phyloP scores from a whole-genome alignment of 2,113 vertebrate species.

The Petromus typicus region DNA sequence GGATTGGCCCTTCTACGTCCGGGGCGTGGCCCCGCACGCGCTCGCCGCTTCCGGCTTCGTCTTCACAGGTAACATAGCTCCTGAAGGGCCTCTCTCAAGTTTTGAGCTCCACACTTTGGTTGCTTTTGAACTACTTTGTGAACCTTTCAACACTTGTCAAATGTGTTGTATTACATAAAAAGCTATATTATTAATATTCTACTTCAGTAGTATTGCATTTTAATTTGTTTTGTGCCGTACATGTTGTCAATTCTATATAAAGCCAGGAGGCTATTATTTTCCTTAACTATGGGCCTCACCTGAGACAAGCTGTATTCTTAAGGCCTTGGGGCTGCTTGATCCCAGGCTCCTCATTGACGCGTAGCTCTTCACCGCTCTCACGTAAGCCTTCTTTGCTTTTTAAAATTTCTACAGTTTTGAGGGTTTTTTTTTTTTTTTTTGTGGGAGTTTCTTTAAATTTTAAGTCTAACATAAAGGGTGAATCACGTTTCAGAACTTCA shows the following conservation, averaged over 20 bases:
- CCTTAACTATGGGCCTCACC: neutral
- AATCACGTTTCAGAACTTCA: neutral
- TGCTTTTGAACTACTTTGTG: neutral
- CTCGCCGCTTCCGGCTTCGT: slow-evolving; percentile 54
- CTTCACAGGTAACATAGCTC: slow-evolving; percentile 61
- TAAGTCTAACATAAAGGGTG: neutral
- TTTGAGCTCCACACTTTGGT: neutral
- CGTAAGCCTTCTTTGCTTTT: neutral
- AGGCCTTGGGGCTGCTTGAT: neutral
- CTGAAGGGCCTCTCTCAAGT: neutral
- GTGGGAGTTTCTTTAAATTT: neutral
- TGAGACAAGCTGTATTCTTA: neutral
- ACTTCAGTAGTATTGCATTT: neutral
- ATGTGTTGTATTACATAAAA: neutral
- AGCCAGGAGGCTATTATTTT: neutral
- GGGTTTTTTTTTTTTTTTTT: neutral
- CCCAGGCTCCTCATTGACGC: neutral
- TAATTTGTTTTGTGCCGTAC: neutral
- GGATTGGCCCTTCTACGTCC: slow-evolving; percentile 65
- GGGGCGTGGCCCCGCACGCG: neutral
- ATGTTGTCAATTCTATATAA: neutral
- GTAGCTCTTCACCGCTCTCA: neutral
- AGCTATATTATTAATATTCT: neutral
- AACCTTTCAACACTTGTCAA: neutral
- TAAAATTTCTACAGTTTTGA: neutral